Evolutionary conservation across 2,888 invertebrate genomes (phyloP), one percentile per base, ranked within the genome.

Genomic region (Chrysolina americana): DNA sequence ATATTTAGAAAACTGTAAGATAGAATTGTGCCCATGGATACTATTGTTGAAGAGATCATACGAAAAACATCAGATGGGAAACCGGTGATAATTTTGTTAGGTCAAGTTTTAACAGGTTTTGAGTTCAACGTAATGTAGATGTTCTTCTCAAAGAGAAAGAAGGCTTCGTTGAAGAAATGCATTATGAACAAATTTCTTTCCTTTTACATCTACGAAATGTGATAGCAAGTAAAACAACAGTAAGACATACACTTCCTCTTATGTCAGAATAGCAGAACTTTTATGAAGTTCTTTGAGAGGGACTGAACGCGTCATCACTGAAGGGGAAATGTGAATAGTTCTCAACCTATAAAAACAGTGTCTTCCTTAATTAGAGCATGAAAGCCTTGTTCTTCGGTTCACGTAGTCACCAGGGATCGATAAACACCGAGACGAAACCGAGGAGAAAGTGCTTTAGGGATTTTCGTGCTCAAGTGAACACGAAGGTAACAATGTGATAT

Each of bases 331-430:
- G 71, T 66, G 71, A 69, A 73, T 68, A 73, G 73, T 73, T 76
- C 73, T 76, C 65, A 73, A 71, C 75, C 72, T 71, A 72, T 69
- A 73, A 76, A 76, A 73, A 65, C 68, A 68, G 66, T 68, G 68
- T 70, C 69, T 36, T 41, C 53, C 72, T 75, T 71, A 65, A 73
- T 71, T 76, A 76, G 73, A 13, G 65, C 36, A 53, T 62, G 65
- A 66, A 53, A 62, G 65, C 66, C 53, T 70, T 44, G 66, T 68
- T 66, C 69, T 72, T 66, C 44, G 64, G 63, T 41, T 41, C 17
- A 41, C 41, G 28, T 63, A 21, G 41, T 41, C 44, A 11, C 64
- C 41, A 21, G 13, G 53, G 21, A 23, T 53, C 53, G 53, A 53
- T 53, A 21, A 53, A 53, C 9, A 53, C 10, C 21, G 53, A 53